Evolutionary conservation across 2,888 invertebrate species (phyloP).

Genomic region (Athetis lepigone): DNA sequence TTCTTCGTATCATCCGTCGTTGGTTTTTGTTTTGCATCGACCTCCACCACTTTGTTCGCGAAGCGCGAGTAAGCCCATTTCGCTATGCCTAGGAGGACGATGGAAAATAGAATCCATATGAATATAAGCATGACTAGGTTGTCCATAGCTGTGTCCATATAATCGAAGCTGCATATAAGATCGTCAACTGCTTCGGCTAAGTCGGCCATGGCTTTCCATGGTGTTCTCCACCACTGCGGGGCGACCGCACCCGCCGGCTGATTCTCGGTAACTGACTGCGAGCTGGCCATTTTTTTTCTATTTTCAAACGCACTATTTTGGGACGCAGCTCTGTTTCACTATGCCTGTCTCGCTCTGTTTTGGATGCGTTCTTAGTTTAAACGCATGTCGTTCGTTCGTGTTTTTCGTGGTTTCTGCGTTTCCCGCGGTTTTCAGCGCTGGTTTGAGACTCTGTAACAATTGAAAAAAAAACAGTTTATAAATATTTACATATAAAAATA

Average conservation of each 20-base stretch:
- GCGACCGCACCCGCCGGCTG: slow-evolving; percentile 77
- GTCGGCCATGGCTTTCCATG: slow-evolving; percentile 93
- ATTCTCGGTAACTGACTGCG: slow-evolving; percentile 78
- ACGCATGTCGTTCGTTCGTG: slow-evolving; percentile 79
- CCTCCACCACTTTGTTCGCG: slow-evolving; percentile 79
- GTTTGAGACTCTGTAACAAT: slow-evolving; percentile 77
- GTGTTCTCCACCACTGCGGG: slow-evolving; percentile 82
- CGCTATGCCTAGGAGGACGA: slow-evolving; percentile 95
- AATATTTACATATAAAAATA: too few relatives aligned
- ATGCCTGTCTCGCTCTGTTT: slow-evolving; percentile 63
- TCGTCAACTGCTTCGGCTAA: slow-evolving; percentile 98
- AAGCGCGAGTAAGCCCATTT: slow-evolving; percentile 95
- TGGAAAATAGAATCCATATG: slow-evolving; percentile 96
- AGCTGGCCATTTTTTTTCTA: slow-evolving; percentile 87
- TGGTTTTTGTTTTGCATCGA: slow-evolving; percentile 70
- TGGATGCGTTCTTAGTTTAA: slow-evolving; percentile 64
- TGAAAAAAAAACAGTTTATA: slow-evolving; percentile 7
- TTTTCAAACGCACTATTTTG: slow-evolving; percentile 84
- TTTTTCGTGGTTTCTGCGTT: slow-evolving; percentile 73
- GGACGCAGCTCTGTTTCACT: slow-evolving; percentile 68
- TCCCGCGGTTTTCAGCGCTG: slow-evolving; percentile 61
- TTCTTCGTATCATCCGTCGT: slow-evolving; percentile 80
- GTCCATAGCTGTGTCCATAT: slow-evolving; percentile 98
- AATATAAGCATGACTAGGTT: slow-evolving; percentile 97
- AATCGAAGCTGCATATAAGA: slow-evolving; percentile 97